Base-by-base conservation (phyloP, 2,113 vertebrate genomes). In the Ivindomyrus marchei region DNA sequence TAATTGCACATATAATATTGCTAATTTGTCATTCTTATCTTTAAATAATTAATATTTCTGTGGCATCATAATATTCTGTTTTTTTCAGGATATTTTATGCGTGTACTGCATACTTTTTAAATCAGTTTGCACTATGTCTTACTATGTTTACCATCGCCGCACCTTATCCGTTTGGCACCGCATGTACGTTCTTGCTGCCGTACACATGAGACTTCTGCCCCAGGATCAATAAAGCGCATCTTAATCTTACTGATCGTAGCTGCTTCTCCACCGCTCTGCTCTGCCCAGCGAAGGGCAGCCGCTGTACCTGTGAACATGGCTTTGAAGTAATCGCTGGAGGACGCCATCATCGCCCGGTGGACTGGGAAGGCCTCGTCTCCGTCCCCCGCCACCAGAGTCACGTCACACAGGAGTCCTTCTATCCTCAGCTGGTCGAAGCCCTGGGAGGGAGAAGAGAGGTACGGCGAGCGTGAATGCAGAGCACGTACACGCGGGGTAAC, bases 251-350 rank as follows among this genome's bases (percentile, higher is more conserved):
- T 36, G 66, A 39, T 80, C 36, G 0, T 3, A 80, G 74, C 36
- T 17, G 15, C 39, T 45, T 19, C 46, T 46, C 83, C 83, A 4
- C 31, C 1, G 31, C 70, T 36, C 66, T 5, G 27, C 70, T 74
- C 8, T 2, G 31, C 10, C 66, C 66, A 13, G 45, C 11, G 3
- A 7, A 2, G 27, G 50, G n/a, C 70, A 4, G 50, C 6, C 85
- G 31, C 8, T 62, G 84, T 94, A 99, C 98, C 98, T 97, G 98
- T 99, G 96, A 99, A 99, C 98, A 99, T 99, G 91, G 98, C 98
- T 96, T 99, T 99, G 95, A 99, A 99, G 95, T 99, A 99, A 94
- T 99, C 98, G 24, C 98, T 99, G 89, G 98, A 98, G 91, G 98
- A 99, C 42, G 98, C 98, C 98, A 99, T 99, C 98, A 99, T 99